These are phyloP conservation scores for Agrilus cyanescens DNA, from an alignment of 2,888 invertebrate species.

Conservation along the genomic window DNA sequence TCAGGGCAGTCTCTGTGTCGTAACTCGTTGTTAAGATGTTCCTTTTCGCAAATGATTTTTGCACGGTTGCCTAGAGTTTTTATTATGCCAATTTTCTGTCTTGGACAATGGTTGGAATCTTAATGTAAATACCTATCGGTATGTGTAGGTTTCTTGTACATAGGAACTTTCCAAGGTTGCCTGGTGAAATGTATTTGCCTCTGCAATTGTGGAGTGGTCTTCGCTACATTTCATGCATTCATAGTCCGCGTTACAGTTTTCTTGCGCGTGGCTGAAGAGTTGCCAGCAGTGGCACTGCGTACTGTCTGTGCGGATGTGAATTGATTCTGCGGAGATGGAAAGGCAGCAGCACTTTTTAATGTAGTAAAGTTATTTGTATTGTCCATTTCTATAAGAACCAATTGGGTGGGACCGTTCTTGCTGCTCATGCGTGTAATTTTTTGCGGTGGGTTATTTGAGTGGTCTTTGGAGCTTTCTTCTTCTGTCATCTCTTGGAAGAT, in stretches of 20 bases:
- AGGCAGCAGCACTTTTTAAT: constrained; percentile 24
- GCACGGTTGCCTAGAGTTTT: too few relatives aligned
- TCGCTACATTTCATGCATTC: constrained; percentile 36
- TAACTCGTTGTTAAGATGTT: too few relatives aligned
- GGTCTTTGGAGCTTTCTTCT: constrained; percentile 23
- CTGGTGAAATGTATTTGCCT: too few relatives aligned
- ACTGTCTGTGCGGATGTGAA: constrained; percentile 10
- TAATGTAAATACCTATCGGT: too few relatives aligned
- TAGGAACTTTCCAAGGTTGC: too few relatives aligned
- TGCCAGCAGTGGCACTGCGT: constrained; percentile 35
- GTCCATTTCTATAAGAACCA: constrained; percentile 27
- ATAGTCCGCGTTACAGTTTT: constrained; percentile 30
- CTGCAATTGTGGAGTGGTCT: constrained; percentile 29
- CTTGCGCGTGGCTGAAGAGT: constrained; percentile 35
- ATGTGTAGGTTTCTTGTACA: too few relatives aligned
- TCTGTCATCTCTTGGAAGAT: constrained; percentile 19
- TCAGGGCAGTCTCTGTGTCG: too few relatives aligned
- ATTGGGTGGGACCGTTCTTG: constrained; percentile 18
- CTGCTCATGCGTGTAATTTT: constrained; percentile 32
- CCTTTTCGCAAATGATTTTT: too few relatives aligned
- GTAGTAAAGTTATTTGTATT: constrained; percentile 8
- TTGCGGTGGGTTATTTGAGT: constrained; percentile 27
- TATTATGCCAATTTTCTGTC: too few relatives aligned
- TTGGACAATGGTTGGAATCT: too few relatives aligned
- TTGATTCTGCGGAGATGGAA: constrained; percentile 31